These are phyloP conservation scores for Spodoptera litura DNA, from an alignment of 1,140 invertebrate species.

Conservation along the genomic window DNA sequence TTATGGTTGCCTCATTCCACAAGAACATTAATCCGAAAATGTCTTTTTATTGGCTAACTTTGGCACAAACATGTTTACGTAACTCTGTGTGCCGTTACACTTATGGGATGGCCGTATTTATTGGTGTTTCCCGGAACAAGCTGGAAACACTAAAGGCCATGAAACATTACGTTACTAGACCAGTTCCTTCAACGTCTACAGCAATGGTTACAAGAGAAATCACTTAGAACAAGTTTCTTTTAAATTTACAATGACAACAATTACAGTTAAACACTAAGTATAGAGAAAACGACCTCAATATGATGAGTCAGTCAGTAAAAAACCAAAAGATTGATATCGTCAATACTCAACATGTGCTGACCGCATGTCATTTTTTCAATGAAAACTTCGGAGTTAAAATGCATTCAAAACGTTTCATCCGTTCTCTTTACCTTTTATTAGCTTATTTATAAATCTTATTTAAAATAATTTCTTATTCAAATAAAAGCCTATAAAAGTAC, in stretches of 20 bases:
- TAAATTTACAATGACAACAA: conserved; percentile 26
- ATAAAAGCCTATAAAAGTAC: no score
- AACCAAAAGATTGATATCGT: neutral
- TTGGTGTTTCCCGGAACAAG: conserved; percentile 39
- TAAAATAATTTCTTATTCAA: no score
- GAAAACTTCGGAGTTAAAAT: conserved; percentile 2
- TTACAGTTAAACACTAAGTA: conserved; percentile 35
- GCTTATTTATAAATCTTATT: no score
- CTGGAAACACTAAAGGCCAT: conserved; percentile 42
- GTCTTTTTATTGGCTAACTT: neutral
- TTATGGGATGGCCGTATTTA: conserved; percentile 9
- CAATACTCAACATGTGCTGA: conserved; percentile 11
- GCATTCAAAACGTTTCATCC: neutral
- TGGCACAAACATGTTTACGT: conserved; percentile 18
- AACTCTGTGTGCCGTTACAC: neutral
- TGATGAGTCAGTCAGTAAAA: conserved; percentile 13
- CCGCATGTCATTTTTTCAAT: conserved; percentile 11
- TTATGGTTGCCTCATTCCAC: no score
- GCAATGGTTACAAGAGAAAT: conserved; percentile 58
- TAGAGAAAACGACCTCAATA: conserved; percentile 44
- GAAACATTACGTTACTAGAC: conserved; percentile 47
- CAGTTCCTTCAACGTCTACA: conserved; percentile 46
- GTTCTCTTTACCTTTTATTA: neutral
- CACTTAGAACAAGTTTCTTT: conserved; percentile 53
- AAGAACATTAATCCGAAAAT: neutral